Evolutionary conservation across 2,797 vertebrate species (phyloP), one percentile per base, ranked within the genome.

Genomic region (Aeoliscus strigatus): DNA sequence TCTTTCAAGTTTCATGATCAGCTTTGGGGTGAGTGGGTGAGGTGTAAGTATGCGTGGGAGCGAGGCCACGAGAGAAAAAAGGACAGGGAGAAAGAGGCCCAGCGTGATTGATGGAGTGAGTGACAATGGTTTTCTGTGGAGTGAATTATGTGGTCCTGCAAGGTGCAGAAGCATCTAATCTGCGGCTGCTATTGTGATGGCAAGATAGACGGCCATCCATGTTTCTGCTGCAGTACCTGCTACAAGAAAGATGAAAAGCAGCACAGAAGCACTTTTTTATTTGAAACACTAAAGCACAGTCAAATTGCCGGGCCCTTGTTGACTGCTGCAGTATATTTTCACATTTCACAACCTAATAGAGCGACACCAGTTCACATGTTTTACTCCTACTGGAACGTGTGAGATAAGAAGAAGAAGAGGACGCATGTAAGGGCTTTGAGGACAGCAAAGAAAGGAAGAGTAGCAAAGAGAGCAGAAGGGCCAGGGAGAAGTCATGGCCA

Each of bases 1-100:
- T 77, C 45, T 32, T 53, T 68, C 58, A 65, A 66, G 73, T 83
- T 80, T 77, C 76, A 75, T 74, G 67, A 78, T 79, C 48, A 56
- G 56, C 9, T 3, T 45, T 70, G 54, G 41, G 31, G 36, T 25
- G 13, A 1, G 43, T 59, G 51, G 49, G 52, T 5, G 39, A 65
- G 46, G 43, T 14, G 44, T 14, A 38, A 34, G 60, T 40, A 13
- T 35, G 42, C 55, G 62, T 40, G 24, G 12, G 39, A 30, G 38
- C 14, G 26, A 38, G 35, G 8, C 28, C 57, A 36, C 12, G 9
- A 32, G 39, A 41, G 49, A 21, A 6, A 38, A 24, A 39, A 44
- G 62, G 17, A 57, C 38, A 29, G n/a, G 7, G 41, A 48, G 40
- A 40, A 28, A 31, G 33, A 29, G 21, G 4, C 3, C 29, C 17